A percentile compares a stretch with the other conserved stretches of the same genome.
These are phyloP conservation scores for Cottoperca gobio DNA, from an alignment of 2,797 vertebrate species.

Conservation along the genomic window DNA sequence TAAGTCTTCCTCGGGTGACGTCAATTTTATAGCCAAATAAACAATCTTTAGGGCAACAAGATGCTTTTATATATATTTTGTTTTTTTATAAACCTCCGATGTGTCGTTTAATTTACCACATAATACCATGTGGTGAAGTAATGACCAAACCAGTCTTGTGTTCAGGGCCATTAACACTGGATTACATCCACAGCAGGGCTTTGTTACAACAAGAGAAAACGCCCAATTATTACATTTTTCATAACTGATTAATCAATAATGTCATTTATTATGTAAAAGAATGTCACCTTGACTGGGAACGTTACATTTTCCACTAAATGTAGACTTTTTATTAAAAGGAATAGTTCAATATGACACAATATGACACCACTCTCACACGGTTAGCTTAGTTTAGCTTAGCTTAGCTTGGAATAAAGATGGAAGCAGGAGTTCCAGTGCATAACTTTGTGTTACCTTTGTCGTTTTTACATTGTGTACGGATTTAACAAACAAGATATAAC, in stretches of 20 bases:
- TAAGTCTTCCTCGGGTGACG: slow-evolving; percentile 61
- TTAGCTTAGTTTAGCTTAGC: slow-evolving; percentile 3
- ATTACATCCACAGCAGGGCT: slow-evolving; percentile 42
- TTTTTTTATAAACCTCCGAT: too few relatives aligned
- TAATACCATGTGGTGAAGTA: slow-evolving; percentile 28
- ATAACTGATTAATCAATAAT: too few relatives aligned
- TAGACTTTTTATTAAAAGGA: neutral
- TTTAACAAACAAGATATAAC: neutral
- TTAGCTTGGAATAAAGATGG: neutral
- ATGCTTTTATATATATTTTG: slow-evolving; percentile 19
- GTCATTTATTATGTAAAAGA: too few relatives aligned
- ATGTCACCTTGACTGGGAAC: too few relatives aligned
- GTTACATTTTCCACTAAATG: neutral
- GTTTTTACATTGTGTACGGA: neutral
- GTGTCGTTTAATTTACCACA: slow-evolving; percentile 50
- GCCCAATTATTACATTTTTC: too few relatives aligned
- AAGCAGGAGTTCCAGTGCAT: neutral
- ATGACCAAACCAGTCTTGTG: slow-evolving; percentile 51
- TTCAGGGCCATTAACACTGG: slow-evolving; percentile 48
- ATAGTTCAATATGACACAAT: neutral
- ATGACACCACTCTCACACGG: neutral
- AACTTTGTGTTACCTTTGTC: neutral
- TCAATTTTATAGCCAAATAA: slow-evolving; percentile 71
- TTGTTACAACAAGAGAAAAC: slow-evolving; percentile 52
- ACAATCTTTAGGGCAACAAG: slow-evolving; percentile 36